phyloP scores from a whole-genome alignment of 2,113 vertebrate species.

The Apodemus speciosus region DNA sequence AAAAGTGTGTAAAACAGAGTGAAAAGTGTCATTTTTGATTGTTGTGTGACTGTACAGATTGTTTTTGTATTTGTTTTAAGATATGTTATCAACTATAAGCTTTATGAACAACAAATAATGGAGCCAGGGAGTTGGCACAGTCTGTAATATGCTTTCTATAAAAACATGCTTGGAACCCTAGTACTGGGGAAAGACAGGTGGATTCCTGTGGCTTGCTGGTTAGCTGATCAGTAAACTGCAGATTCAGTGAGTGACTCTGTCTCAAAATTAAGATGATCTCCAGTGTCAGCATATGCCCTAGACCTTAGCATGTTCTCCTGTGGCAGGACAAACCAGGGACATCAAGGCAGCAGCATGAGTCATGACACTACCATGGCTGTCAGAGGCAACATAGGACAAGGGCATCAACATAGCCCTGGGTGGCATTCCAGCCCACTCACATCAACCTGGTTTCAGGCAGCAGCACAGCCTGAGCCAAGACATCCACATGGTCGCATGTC shows the following conservation, averaged over 20 bases:
- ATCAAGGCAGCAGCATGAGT: background rate
- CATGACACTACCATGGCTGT: background rate
- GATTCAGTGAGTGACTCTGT: background rate
- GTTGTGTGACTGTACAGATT: background rate
- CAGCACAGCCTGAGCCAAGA: background rate
- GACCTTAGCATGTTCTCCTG: background rate
- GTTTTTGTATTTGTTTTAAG: conserved; percentile 39
- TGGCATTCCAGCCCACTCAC: background rate
- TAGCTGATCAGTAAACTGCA: background rate
- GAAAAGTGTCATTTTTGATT: background rate
- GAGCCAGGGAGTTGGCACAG: background rate
- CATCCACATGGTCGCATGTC: background rate
- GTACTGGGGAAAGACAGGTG: background rate
- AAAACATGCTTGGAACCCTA: background rate
- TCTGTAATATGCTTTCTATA: background rate
- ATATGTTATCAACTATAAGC: background rate
- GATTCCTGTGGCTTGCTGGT: background rate
- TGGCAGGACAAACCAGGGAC: background rate
- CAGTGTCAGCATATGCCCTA: background rate
- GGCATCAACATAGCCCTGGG: background rate
- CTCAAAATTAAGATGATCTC: background rate
- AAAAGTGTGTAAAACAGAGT: conserved; percentile 12
- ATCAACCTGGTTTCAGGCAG: background rate
- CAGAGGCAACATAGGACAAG: background rate
- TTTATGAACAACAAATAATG: conserved; percentile 27